A percentile compares a stretch with the other conserved stretches of the same genome.
These are phyloP conservation scores for Ooceraea biroi DNA, from an alignment of 1,140 invertebrate genomes.

Conservation along the genomic window DNA sequence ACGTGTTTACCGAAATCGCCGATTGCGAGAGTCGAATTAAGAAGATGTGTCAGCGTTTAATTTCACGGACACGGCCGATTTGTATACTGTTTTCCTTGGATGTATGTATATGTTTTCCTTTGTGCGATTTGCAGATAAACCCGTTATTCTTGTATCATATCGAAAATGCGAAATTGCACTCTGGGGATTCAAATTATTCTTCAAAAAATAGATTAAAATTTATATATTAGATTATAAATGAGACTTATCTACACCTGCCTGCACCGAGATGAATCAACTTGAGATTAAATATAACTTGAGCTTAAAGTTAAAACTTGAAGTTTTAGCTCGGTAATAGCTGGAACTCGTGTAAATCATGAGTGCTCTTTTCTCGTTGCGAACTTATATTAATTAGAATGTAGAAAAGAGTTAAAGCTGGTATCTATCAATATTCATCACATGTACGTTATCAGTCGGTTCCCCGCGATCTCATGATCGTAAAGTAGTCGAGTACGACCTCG, in stretches of 20 bases:
- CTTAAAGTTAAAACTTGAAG: neutral
- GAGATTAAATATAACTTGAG: neutral
- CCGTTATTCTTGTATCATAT: too few relatives aligned
- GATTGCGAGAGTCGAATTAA: slow-evolving; percentile 39
- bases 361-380: neutral
- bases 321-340: neutral
- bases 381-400: slow-evolving; percentile 24
- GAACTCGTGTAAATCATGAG: slow-evolving; percentile 11
- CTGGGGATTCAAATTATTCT: too few relatives aligned
- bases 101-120: neutral
- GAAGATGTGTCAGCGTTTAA: slow-evolving; percentile 9
- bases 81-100: slow-evolving; percentile 15
- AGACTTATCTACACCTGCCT: neutral
- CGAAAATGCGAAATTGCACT: too few relatives aligned
- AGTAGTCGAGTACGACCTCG: slow-evolving; percentile 42
- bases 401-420: slow-evolving; percentile 27
- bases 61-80: slow-evolving; percentile 6
- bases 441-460: slow-evolving; percentile 40
- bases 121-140: too few relatives aligned
- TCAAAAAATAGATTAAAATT: slow-evolving; percentile 8
- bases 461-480: slow-evolving; percentile 61
- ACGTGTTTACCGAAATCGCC: slow-evolving; percentile 37
- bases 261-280: slow-evolving; percentile 10
- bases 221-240: slow-evolving; percentile 2
- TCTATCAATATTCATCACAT: slow-evolving; percentile 48